Percentiles rank a stretch among this genome's conserved stretches.
Evolutionary conservation across 2,888 invertebrate genomes (phyloP).

Genomic region (Plagodis pulveraria): DNA sequence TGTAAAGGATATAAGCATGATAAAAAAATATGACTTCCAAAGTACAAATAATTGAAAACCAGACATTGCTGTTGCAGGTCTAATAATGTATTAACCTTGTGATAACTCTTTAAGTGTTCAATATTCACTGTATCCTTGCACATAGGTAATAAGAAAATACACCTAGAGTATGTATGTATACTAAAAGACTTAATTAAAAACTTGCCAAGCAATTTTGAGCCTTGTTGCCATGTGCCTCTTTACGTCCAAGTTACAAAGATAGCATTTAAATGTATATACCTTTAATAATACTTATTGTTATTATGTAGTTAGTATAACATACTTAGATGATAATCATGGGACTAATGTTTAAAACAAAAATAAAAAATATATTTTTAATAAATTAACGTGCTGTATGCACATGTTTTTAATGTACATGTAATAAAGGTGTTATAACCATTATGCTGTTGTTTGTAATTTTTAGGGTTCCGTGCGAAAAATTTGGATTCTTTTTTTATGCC

Average conservation of each 20-base stretch:
- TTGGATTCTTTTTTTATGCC: no score
- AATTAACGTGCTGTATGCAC: background rate
- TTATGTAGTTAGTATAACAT: background rate
- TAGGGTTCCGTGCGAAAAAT: no score
- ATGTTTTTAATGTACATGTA: background rate
- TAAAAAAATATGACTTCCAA: no score
- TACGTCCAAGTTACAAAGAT: constrained; percentile 47
- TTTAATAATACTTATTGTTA: background rate
- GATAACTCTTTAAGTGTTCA: constrained; percentile 20
- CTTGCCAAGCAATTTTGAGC: constrained; percentile 61
- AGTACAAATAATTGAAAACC: no score
- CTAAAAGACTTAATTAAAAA: constrained; percentile 49
- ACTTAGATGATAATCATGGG: background rate
- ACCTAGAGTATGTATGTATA: constrained; percentile 18
- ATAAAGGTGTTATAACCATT: background rate
- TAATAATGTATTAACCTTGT: constrained; percentile 23
- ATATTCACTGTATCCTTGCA: constrained; percentile 17
- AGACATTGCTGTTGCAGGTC: background rate
- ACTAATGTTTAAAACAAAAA: background rate
- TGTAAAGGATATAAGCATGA: no score
- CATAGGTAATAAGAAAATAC: background rate
- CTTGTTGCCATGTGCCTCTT: constrained; percentile 45
- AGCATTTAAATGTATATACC: constrained; percentile 34
- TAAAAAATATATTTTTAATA: background rate
- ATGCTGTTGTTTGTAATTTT: background rate